Base-by-base conservation (phyloP, 64 coral and sea anemone species). In the Trachythela sp. region DNA sequence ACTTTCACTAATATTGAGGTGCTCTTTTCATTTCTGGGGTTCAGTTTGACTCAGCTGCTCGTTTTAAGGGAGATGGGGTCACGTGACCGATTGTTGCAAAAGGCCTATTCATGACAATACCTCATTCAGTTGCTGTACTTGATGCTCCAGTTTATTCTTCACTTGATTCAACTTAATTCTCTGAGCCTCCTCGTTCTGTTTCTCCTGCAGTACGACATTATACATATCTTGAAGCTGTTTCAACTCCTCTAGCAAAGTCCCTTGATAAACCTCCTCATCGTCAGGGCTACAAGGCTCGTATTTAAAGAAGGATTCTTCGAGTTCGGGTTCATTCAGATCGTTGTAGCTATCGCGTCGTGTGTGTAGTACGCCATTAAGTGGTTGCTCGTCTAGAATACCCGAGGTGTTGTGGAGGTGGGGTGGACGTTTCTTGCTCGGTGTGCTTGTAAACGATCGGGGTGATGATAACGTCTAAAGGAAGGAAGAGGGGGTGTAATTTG, bases 181-280 rank as follows among this genome's bases (percentile, higher is more conserved):
- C 18, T 89, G 92, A 0, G 91, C 93, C 76, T 99, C 96, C 48
- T 92, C 91, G 41, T 26, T 68, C 37, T 99, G 96, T 10, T 95
- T 72, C 26, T 99, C 90, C 67, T 99, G 96, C 30, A 99, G 58
- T 13, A 89, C 76, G 8, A 68, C 87, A 40, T 99, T 99, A 72
- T 99, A 91, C 96, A 99, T 95, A 31, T 99, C 96, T 89, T 99
- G 96, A 13, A 95, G 91, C 41, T 94, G 94, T 31, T 95, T 99
- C 11, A 99, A 76, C 22, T 99, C 96, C 22, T 99, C 96, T 88
- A 90, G 91, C 14, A 99, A 76, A 13, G 96, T 86, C 26, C 95
- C 96, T 70, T 85, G 38, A 84, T 95, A 99, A 67, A 95, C 60
- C 83, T 99, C 96, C 42, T 99, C 96, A 27, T 92, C 96, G 40